Conservation (phyloP, 2,797 vertebrate genomes). For the Rhabdomys pumilio region DNA sequence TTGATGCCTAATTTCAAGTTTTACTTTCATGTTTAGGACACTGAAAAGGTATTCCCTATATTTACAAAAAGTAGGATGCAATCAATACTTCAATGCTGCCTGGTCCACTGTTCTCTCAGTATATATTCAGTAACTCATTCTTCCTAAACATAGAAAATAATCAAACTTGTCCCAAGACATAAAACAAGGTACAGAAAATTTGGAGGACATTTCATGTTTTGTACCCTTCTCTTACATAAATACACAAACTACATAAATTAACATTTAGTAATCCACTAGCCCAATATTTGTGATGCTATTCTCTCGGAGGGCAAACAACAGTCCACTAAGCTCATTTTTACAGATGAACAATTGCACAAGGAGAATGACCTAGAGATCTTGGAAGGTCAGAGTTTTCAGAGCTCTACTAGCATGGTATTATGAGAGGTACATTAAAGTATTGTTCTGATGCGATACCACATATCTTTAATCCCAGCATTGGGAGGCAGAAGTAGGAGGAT, state of each 20-base stretch:
- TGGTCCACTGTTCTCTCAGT: not conserved
- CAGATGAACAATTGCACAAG: slow-evolving; percentile 14
- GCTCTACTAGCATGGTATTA: not conserved
- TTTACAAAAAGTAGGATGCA: slow-evolving; percentile 20
- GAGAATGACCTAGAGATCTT: not conserved
- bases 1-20: not conserved
- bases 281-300: not conserved
- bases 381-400: slow-evolving; percentile 32
- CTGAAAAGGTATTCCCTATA: not conserved
- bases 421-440: not conserved
- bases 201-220: not conserved
- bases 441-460: not conserved
- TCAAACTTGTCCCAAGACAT: not conserved
- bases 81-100: not conserved
- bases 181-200: slow-evolving; percentile 40
- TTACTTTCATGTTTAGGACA: slow-evolving; percentile 30
- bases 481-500: not conserved
- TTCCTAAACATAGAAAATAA: not conserved
- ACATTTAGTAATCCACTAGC: slow-evolving; percentile 7
- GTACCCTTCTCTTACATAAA: not conserved
- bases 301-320: slow-evolving; percentile 27
- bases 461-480: not conserved
- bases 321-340: not conserved
- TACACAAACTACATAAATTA: slow-evolving; percentile 1
- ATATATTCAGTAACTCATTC: not conserved